A percentile compares a stretch with the other conserved stretches of the same genome.
Evolutionary conservation across 1,140 invertebrate genomes (phyloP).

Genomic region (Goniozus legneri): DNA sequence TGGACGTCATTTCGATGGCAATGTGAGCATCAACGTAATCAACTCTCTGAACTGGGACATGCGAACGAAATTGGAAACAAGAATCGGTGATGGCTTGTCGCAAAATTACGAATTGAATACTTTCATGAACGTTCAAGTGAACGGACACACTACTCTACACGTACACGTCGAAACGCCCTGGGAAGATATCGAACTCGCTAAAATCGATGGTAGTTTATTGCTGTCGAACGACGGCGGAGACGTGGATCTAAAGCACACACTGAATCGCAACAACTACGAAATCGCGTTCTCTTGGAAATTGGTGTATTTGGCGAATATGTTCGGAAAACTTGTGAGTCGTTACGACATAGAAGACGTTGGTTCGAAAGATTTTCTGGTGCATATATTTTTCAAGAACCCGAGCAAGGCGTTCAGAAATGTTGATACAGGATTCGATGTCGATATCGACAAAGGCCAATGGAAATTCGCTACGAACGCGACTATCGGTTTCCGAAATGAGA

Average conservation of each 20-base stretch:
- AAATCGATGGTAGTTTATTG: constrained; percentile 33
- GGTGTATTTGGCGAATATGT: constrained; percentile 35
- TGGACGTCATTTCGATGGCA: constrained; percentile 22
- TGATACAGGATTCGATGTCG: constrained; percentile 54
- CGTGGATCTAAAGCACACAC: constrained; percentile 23
- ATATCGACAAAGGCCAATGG: constrained; percentile 55
- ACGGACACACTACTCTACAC: constrained; percentile 37
- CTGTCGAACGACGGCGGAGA: constrained; percentile 28
- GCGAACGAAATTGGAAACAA: not conserved
- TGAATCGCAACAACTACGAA: constrained; percentile 29
- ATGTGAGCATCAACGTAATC: constrained; percentile 21
- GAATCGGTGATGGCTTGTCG: not conserved
- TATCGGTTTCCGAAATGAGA: constrained; percentile 47
- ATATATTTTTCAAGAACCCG: constrained; percentile 57
- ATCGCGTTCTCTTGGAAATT: constrained; percentile 32
- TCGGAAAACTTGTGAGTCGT: constrained; percentile 21
- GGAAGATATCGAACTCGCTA: constrained; percentile 27
- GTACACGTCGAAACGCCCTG: constrained; percentile 33
- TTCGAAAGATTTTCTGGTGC: constrained; percentile 49
- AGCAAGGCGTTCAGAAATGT: constrained; percentile 49
- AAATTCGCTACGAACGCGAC: constrained; percentile 60
- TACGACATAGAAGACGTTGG: constrained; percentile 36
- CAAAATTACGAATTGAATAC: constrained; percentile 27
- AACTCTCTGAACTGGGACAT: constrained; percentile 45
- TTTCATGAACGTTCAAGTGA: constrained; percentile 37